phyloP scores from a whole-genome alignment of 1,140 invertebrate species.

The Marisa cornuarietis region DNA sequence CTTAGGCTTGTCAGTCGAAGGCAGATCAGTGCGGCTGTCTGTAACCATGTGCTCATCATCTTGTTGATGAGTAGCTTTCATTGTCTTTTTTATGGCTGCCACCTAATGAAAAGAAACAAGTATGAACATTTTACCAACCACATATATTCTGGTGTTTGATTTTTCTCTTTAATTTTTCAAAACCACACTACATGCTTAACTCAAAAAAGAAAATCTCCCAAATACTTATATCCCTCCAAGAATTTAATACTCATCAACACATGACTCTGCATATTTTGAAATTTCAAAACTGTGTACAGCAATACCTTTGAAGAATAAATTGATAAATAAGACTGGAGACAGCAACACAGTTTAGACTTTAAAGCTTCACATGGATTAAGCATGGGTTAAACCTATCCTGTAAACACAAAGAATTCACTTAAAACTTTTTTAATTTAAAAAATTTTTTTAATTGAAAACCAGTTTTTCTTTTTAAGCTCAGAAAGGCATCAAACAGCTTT shows the following conservation, averaged over 20 bases:
- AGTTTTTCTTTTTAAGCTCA: background rate
- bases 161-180: background rate
- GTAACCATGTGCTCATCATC: constrained; percentile 67
- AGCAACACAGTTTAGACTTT: background rate
- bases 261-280: too few species aligned
- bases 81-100: constrained; percentile 81
- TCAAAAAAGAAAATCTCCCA: too few species aligned
- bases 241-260: too few species aligned
- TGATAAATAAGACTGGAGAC: background rate
- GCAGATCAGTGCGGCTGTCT: constrained; percentile 68
- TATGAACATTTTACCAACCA: background rate
- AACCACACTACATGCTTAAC: too few species aligned
- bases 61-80: constrained; percentile 73
- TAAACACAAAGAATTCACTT: background rate
- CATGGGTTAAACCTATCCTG: background rate
- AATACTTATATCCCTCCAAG: too few species aligned
- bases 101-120: constrained; percentile 70
- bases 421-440: background rate
- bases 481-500: too few species aligned
- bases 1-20: constrained; percentile 59
- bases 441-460: background rate
- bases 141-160: background rate
- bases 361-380: background rate
- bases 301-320: background rate
- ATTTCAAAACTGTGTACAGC: background rate